Base-by-base conservation (phyloP, 2,113 vertebrate species). In the Charadrius vociferus region DNA sequence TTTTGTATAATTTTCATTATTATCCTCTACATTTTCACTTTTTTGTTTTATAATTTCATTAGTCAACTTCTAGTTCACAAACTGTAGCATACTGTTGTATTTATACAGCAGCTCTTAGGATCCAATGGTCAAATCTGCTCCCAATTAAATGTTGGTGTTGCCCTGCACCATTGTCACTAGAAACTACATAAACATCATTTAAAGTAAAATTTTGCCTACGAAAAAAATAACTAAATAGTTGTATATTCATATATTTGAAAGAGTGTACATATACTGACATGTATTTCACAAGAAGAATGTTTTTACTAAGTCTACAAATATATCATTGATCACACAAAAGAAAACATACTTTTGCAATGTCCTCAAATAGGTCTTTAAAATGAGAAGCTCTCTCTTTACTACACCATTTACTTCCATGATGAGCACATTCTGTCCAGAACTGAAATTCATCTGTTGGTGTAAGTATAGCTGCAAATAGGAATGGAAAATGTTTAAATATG, bases 401-500 rank as follows among this genome's bases (percentile, higher is more conserved):
- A 61, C 88, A 98, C 67, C 97, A 98, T 93, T 98, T 99, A 97
- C 95, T 98, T 81, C 98, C 99, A 97, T 95, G 98, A 83, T 65
- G 98, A 93, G 98, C 97, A 88, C 99, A 97, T 74, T 99, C 99
- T 65, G 80, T 94, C 99, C 99, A 99, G 97, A 99, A 99, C 95
- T 99, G 98, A 97, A 99, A 99, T 95, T 99, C 99, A 98, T 99
- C 99, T 97, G 56, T 97, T 55, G 99, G 99, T 71, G 98, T 99
- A 89, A 99, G 97, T 96, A 99, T 99, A 94, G 99, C 99, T 99
- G 90, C 50, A 98, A 97, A 91, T 34, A 83, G n/a, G 73, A 92
- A 93, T 3, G 37, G 45, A 88, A 92, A 95, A 92, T 50, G 37
- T 62, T 91, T 45, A 68, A 23, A 61, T 37, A 62, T 20, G 0